phyloP scores from a whole-genome alignment of 2,888 invertebrate species.

The Pyrochroa serraticornis region DNA sequence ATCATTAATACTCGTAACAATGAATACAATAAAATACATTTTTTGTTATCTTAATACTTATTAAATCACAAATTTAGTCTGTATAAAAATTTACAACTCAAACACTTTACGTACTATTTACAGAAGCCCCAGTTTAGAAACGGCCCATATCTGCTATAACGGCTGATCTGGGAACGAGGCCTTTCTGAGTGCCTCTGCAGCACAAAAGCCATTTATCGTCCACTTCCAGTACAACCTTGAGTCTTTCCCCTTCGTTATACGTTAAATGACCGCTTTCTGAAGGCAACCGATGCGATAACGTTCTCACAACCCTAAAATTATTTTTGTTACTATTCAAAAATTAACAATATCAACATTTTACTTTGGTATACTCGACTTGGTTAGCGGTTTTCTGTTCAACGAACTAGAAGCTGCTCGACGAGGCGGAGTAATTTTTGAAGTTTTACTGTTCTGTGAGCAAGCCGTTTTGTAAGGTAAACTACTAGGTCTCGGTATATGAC shows the following conservation, averaged over 20 bases:
- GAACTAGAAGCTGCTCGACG: conserved; percentile 75
- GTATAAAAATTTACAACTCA: conserved; percentile 47
- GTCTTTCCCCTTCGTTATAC: conserved; percentile 76
- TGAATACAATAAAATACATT: conserved; percentile 15
- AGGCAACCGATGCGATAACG: conserved; percentile 75
- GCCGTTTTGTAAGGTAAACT: conserved; percentile 71
- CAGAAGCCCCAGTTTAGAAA: conserved; percentile 41
- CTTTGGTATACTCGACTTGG: conserved; percentile 56
- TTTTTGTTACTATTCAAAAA: not conserved
- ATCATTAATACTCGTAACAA: conserved; percentile 29
- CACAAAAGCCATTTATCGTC: conserved; percentile 78
- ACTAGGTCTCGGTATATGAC: conserved; percentile 65
- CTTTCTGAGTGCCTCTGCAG: conserved; percentile 77
- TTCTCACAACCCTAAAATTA: conserved; percentile 70
- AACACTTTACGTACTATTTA: conserved; percentile 32
- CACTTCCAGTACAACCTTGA: conserved; percentile 76
- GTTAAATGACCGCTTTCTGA: conserved; percentile 79
- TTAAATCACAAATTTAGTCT: conserved; percentile 45
- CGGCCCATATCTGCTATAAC: conserved; percentile 60
- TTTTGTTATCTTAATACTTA: conserved; percentile 18
- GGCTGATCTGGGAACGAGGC: conserved; percentile 75
- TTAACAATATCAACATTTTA: conserved; percentile 45
- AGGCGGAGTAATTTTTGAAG: conserved; percentile 56
- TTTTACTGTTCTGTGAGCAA: conserved; percentile 46
- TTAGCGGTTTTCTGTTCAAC: conserved; percentile 61